Base-by-base conservation (phyloP, 35 echinoderm and acorn worm species). In the Strongylocentrotus purpuratus region DNA sequence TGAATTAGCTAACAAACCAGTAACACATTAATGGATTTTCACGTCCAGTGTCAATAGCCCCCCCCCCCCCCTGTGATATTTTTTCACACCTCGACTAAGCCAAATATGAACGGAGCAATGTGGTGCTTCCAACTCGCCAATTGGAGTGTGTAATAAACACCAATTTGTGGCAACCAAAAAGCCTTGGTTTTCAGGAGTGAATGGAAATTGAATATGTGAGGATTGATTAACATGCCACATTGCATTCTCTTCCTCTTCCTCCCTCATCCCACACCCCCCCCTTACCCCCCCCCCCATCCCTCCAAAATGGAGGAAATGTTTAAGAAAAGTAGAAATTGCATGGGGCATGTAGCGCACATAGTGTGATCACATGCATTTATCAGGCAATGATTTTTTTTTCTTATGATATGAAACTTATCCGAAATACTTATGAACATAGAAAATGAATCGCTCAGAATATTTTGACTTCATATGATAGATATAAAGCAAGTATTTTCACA, bases 151-250 rank as follows among this genome's bases (percentile, higher is more conserved):
- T 28, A 70, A 70, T 20, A 70, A 70, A 14, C 61, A 70, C 61
- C 61, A 70, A 70, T 70, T 70, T 70, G 18, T 70, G 61, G 61
- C 17, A 70, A 25, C 17, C 17, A 14, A 70, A 70, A 25, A 70
- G 2, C 61, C 22, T 70, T 20, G 61, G 61, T 70, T 22, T 25
- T 70, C 61, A 70, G 5, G 61, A 28, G 17, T 70, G 61, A 70
- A 70, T 70, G 47, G 33, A n/a, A 94, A 32, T 35, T 94, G 32
- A 85, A 85, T 85, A 94, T 46, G 60, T 94, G 32, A 12, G 18
- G 33, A 55, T 58, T 52, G 33, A 31, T n/a, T 60, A 61, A 65
- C 70, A 31, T 94, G 60, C 32, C 14, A 32, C 61, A 33, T 55
- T 48, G 46, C 45, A 31, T 94, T 18, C 33, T 6, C 7, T 15